These are phyloP conservation scores for Neocrepidodera transversa DNA, from an alignment of 2,888 invertebrate genomes.

Conservation along the genomic window DNA sequence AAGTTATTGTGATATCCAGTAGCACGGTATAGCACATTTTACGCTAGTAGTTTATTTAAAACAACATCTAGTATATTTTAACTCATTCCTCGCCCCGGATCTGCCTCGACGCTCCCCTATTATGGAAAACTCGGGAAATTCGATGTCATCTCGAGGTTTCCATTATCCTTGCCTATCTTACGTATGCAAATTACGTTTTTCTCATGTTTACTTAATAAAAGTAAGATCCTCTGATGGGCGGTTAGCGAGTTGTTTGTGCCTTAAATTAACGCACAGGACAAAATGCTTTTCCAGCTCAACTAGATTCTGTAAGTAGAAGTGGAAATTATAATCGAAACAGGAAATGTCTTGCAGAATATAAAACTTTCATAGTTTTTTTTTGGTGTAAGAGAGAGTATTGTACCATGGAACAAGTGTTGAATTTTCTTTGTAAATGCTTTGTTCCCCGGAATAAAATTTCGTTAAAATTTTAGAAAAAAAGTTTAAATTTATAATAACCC, in stretches of 20 bases:
- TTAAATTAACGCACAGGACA: constrained; percentile 6
- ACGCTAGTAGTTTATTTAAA: too few species aligned
- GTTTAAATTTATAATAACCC: too few species aligned
- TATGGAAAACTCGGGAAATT: constrained; percentile 1
- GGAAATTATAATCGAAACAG: not conserved
- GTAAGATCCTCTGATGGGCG: constrained; percentile 8
- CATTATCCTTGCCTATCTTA: constrained; percentile 9
- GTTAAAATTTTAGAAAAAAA: too few species aligned
- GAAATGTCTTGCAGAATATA: not conserved
- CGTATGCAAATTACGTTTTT: constrained; percentile 13
- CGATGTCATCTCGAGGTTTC: constrained; percentile 7
- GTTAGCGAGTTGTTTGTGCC: constrained; percentile 16
- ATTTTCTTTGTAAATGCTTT: too few species aligned
- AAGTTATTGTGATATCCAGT: too few species aligned
- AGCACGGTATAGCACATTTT: too few species aligned
- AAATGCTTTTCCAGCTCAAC: not conserved
- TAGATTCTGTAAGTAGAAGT: not conserved
- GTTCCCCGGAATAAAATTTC: too few species aligned
- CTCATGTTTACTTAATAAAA: constrained; percentile 18
- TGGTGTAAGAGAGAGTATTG: too few species aligned
- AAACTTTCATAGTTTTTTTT: too few species aligned
- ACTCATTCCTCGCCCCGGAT: not conserved
- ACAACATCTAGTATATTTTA: too few species aligned
- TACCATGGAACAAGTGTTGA: too few species aligned
- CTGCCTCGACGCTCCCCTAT: constrained; percentile 2